Conservation (phyloP, 1,140 invertebrate genomes). For the Venustaconcha ellipsiformis region DNA sequence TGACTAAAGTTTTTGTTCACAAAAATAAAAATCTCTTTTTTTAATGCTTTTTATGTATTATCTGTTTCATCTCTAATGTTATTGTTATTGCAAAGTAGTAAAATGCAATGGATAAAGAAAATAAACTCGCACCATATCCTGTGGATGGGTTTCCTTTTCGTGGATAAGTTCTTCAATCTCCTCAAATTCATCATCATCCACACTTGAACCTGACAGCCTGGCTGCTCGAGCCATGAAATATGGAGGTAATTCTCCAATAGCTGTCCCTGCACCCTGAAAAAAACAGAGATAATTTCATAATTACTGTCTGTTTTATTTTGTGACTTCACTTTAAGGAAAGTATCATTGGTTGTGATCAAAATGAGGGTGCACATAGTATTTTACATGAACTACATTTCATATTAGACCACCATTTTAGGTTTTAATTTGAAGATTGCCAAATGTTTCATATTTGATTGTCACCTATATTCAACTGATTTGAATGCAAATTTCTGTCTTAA, state of each 20-base stretch:
- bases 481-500: too few species aligned
- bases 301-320: too few species aligned
- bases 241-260: slow-evolving; percentile 94
- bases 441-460: too few species aligned
- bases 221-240: slow-evolving; percentile 98
- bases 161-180: slow-evolving; percentile 66
- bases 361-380: too few species aligned
- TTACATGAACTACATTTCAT: too few species aligned
- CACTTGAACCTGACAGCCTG: slow-evolving; percentile 79
- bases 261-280: slow-evolving; percentile 86
- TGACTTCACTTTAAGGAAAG: too few species aligned
- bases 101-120: too few species aligned
- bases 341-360: too few species aligned
- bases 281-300: not conserved
- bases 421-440: too few species aligned
- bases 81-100: too few species aligned
- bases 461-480: too few species aligned
- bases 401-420: too few species aligned
- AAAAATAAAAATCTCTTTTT: slow-evolving; percentile 2
- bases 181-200: slow-evolving; percentile 77
- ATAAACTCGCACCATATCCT: slow-evolving; percentile 56
- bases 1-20: not conserved
- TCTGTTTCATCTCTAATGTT: not conserved
- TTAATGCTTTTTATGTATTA: not conserved
- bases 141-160: slow-evolving; percentile 61